Conservation (phyloP, 2,888 invertebrate species). For the Chrysodeixis includens region DNA sequence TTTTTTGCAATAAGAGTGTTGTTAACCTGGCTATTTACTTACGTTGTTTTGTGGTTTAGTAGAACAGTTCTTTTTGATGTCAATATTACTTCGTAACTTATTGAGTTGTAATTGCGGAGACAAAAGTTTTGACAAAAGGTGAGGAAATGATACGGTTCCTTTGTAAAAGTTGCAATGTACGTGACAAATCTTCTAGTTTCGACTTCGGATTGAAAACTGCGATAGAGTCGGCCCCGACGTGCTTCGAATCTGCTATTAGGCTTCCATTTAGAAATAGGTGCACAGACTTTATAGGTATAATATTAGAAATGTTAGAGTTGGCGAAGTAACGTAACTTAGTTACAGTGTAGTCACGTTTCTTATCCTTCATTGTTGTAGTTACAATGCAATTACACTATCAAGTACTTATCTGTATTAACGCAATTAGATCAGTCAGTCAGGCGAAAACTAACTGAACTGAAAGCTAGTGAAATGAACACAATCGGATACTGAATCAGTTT, state of each 20-base stretch:
- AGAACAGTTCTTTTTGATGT: background rate
- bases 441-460: conserved; percentile 56
- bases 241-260: conserved; percentile 80
- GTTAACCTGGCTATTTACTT: background rate
- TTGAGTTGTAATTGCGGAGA: conserved; percentile 64
- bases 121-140: conserved; percentile 76
- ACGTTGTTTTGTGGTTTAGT: background rate
- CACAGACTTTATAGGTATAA: conserved; percentile 76
- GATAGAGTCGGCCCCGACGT: conserved; percentile 85
- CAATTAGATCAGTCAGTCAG: conserved; percentile 63
- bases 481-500: conserved; percentile 59
- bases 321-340: conserved; percentile 65
- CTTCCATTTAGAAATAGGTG: conserved; percentile 81
- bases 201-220: conserved; percentile 88
- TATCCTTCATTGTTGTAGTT: conserved; percentile 66
- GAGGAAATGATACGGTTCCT: conserved; percentile 84
- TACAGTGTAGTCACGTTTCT: conserved; percentile 71
- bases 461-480: conserved; percentile 62
- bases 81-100: conserved; percentile 40
- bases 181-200: conserved; percentile 88
- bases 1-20: conserved; percentile 8
- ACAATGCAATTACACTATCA: conserved; percentile 64
- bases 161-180: conserved; percentile 86
- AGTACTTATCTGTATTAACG: conserved; percentile 63
- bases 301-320: conserved; percentile 68